Base-by-base conservation (phyloP, 2,797 vertebrate species). In the Enteromius argenteus region DNA sequence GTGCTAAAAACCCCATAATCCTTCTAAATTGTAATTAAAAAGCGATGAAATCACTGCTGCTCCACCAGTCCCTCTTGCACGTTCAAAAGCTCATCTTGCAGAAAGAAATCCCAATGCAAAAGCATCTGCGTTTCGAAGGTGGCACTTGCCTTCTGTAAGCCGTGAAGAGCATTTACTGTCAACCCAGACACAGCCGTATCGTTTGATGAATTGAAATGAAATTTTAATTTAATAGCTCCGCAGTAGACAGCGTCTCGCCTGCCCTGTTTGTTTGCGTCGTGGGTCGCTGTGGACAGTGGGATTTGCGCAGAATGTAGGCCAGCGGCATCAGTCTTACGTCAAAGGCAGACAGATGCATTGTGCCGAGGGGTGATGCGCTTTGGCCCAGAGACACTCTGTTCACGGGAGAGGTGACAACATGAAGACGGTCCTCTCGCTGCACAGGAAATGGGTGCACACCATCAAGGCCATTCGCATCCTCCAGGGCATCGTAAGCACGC, bases 241-340 rank as follows among this genome's bases (percentile, higher is more conserved):
- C 32, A 73, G 74, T 83, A 19, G 85, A 81, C 37, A 19, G 42
- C 44, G 4, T 64, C 53, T 86, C 75, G 42, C 27, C 69, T 78
- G 85, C 23, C 58, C 68, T 17, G n/a, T 49, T 83, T 86, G 81
- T 78, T 73, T 80, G 69, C 67, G 79, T 23, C 15, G 53, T 37
- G 80, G 81, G 73, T 83, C 87, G 86, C 89, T 93, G 91, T 93
- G 94, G 86, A 93, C 85, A 83, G 92, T 95, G 92, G 96, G 96
- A 96, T 97, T 98, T 97, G 95, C 92, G 32, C 90, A 91, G 94
- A 96, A 97, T 97, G 96, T 98, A 98, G 97, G 97, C 94, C 97
- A 97, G 95, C 96, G 94, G 96, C 96, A 94, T 95, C 95, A 92
- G 94, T 94, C 94, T 97, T 97, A 96, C 92, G 93, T 97, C 97